Percentiles rank a stretch among this genome's conserved stretches.
Conservation (phyloP, 2,888 invertebrate genomes). For the Tuta absoluta region DNA sequence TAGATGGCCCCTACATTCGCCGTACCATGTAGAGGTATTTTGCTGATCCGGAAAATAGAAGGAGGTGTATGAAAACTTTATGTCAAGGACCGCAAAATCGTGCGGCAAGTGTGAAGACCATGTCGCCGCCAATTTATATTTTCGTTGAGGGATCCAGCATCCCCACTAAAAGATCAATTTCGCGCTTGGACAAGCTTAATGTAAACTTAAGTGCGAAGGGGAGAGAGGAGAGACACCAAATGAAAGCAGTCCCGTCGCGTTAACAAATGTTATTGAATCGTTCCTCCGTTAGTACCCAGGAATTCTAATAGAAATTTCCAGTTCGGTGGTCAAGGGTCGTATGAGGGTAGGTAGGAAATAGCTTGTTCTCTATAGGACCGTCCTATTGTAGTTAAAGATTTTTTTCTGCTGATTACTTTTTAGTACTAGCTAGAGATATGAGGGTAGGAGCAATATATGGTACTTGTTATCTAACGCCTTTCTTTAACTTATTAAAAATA, state of each 20-base stretch:
- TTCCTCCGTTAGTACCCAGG: conserved; percentile 48
- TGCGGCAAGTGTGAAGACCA: too few species aligned
- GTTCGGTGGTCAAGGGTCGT: conserved; percentile 24
- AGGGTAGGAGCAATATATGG: too few species aligned
- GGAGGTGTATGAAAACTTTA: too few species aligned
- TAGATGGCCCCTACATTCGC: too few species aligned
- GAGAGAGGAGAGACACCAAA: conserved; percentile 65
- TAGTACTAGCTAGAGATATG: neutral
- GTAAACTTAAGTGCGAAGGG: conserved; percentile 79
- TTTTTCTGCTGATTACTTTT: neutral
- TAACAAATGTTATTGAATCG: conserved; percentile 76
- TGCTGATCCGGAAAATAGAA: too few species aligned
- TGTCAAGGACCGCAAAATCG: too few species aligned
- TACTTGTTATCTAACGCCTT: too few species aligned
- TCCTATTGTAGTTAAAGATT: neutral
- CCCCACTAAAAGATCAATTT: conserved; percentile 80
- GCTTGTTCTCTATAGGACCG: conserved; percentile 2
- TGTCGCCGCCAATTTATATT: conserved; percentile 67
- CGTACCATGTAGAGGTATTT: too few species aligned
- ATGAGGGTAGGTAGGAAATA: conserved; percentile 10
- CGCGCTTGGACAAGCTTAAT: conserved; percentile 79
- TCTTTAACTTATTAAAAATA: too few species aligned
- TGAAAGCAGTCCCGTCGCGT: conserved; percentile 66
- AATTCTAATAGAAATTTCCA: conserved; percentile 45
- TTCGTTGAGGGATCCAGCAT: conserved; percentile 61